Base-by-base conservation (phyloP, 2,888 invertebrate species). In the Proisotoma minuta region DNA sequence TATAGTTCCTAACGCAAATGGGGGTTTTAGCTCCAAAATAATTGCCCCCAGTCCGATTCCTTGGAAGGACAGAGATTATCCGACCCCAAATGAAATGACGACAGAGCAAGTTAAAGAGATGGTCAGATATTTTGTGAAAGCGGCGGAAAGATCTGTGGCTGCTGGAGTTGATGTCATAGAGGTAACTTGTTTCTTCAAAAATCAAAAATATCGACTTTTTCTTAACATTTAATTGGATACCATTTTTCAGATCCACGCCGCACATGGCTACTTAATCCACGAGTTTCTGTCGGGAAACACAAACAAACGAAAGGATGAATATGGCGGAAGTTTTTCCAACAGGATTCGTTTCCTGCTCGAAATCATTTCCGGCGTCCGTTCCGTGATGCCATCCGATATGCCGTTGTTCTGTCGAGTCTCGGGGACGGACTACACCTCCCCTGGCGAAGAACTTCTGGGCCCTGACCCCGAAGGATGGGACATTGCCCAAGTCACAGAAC, bases 101-200 rank as follows among this genome's bases (percentile, higher is more conserved):
- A 56, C 1, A 0, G 2, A 1, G 2, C 53, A 60, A 39, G 24
- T 60, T 5, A 56, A 60, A 12, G 56, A 56, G n/a, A 47, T 60
- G 12, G 56, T 60, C 2, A 20, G 49, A 26, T 26, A 27, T 15
- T 60, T 47, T 20, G 48, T 48, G 1, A 39, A 28, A 22, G 54
- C 60, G 1, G 60, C 60, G 0, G 15, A 47, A 49, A 26, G 60
- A 15, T 26, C 54, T 1, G 56, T 60, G 1, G 26, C 24, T 12
- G 60, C 60, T 5, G 60, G 60, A 39, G 20, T 60, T 24, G 60
- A 60, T 34, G 56, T 60, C 18, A 60, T 60, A 29, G 60, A 60
- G 49, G 60, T 60, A 56, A n/a, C n/a, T n/a, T n/a, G n/a, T n/a
- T n/a, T n/a, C n/a, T n/a, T n/a, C 15, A 15, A 53, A 18, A 50